Conservation (phyloP, 1,140 invertebrate species). For the Saxidomus purpurata region DNA sequence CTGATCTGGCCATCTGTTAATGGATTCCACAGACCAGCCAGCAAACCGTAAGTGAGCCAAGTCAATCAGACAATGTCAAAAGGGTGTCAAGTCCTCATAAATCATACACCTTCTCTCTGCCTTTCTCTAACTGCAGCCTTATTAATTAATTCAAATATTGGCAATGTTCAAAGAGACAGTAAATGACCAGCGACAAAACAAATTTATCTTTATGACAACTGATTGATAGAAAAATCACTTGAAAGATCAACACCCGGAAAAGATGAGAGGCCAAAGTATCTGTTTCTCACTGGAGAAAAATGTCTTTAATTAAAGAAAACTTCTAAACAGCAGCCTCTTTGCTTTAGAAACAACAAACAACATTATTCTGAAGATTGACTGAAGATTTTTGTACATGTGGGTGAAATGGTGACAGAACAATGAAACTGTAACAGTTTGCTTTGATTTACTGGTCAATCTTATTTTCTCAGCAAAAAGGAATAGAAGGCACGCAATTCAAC, state of each 20-base stretch:
- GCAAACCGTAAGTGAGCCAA: conserved; percentile 8
- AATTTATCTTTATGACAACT: conserved; percentile 32
- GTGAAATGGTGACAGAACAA: too few species aligned
- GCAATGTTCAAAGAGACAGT: conserved; percentile 25
- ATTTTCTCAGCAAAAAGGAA: too few species aligned
- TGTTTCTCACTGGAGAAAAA: too few species aligned
- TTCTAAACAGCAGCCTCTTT: too few species aligned
- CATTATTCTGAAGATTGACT: too few species aligned
- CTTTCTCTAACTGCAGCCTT: not conserved
- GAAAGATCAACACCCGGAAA: conserved; percentile 5
- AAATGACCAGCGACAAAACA: conserved; percentile 39
- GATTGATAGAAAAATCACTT: conserved; percentile 10
- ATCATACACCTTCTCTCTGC: conserved; percentile 7
- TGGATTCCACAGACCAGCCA: conserved; percentile 20
- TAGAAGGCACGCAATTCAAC: too few species aligned
- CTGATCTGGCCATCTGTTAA: conserved; percentile 24
- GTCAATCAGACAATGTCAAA: conserved; percentile 36
- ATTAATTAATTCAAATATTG: conserved; percentile 51
- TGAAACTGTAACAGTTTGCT: too few species aligned
- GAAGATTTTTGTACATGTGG: too few species aligned
- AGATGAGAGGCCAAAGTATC: too few species aligned
- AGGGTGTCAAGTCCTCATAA: conserved; percentile 45
- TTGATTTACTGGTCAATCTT: too few species aligned
- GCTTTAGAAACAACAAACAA: too few species aligned
- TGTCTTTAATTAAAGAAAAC: too few species aligned